A percentile compares a stretch with the other conserved stretches of the same genome.
phyloP scores from a whole-genome alignment of 2,888 invertebrate species.

The Strigamia transsilvanica region DNA sequence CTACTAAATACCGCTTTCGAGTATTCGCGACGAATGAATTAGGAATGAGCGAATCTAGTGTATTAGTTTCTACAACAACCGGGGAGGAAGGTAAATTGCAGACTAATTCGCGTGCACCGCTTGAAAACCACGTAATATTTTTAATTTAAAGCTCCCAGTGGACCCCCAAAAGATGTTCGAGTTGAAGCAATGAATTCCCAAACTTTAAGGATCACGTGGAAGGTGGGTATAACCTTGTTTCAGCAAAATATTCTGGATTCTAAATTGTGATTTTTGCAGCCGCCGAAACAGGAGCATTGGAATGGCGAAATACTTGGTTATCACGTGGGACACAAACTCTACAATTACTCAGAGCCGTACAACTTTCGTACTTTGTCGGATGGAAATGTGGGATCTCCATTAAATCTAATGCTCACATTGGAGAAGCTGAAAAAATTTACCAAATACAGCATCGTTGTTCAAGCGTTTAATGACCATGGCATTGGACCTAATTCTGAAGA shows the following conservation, averaged over 20 bases:
- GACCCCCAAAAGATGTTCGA: conserved; percentile 42
- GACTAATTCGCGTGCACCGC: background rate
- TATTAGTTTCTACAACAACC: conserved; percentile 38
- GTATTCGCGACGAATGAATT: conserved; percentile 51
- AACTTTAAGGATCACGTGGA: conserved; percentile 44
- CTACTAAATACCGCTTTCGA: conserved; percentile 49
- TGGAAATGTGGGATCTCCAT: conserved; percentile 57
- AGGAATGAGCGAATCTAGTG: conserved; percentile 50
- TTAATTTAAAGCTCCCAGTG: conserved; percentile 50
- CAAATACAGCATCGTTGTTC: conserved; percentile 62
- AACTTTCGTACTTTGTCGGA: conserved; percentile 37
- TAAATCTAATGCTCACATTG: conserved; percentile 61
- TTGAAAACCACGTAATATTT: background rate
- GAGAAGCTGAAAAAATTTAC: conserved; percentile 65
- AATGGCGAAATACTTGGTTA: conserved; percentile 81
- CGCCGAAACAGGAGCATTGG: conserved; percentile 74
- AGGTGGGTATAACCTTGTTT: conserved; percentile 5
- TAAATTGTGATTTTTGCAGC: conserved; percentile 61
- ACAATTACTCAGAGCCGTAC: conserved; percentile 57
- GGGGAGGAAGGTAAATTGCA: conserved; percentile 50
- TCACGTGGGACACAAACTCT: conserved; percentile 72
- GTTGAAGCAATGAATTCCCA: conserved; percentile 52
- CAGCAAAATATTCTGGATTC: background rate
- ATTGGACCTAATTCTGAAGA: conserved; percentile 62
- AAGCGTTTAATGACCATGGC: conserved; percentile 62